phyloP scores from a whole-genome alignment of 2,888 invertebrate genomes.

The Calliphora vomitoria region DNA sequence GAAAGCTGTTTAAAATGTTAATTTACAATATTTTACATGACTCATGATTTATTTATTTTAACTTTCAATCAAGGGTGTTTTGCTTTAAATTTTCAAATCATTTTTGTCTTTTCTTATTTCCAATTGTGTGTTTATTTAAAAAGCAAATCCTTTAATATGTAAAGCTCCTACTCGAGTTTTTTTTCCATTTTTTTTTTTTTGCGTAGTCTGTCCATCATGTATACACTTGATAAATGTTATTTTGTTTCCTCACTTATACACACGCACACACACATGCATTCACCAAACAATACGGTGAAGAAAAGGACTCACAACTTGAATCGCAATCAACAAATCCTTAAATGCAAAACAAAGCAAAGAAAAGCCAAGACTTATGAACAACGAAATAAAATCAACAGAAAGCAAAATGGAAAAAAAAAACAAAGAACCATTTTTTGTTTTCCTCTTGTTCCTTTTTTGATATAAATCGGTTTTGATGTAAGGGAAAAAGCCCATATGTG shows the following conservation, averaged over 20 bases:
- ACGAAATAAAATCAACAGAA: constrained; percentile 55
- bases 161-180: constrained; percentile 47
- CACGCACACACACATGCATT: constrained; percentile 3
- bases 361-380: constrained; percentile 55
- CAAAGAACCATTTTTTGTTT: neutral
- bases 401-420: constrained; percentile 1
- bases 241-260: constrained; percentile 36
- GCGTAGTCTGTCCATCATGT: constrained; percentile 8
- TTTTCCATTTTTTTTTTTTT: neutral
- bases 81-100: constrained; percentile 15
- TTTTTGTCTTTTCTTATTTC: constrained; percentile 11
- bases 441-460: constrained; percentile 13
- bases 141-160: constrained; percentile 69
- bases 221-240: constrained; percentile 57
- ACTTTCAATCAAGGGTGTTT: constrained; percentile 27
- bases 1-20: neutral
- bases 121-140: constrained; percentile 50
- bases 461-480: constrained; percentile 54
- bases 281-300: too few relatives aligned
- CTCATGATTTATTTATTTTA: constrained; percentile 55
- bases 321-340: constrained; percentile 72
- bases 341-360: constrained; percentile 70
- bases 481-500: constrained; percentile 73
- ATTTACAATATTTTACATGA: constrained; percentile 14
- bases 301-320: constrained; percentile 60